phyloP scores from a whole-genome alignment of 2,113 vertebrate species.

The Tragelaphus strepsiceros region DNA sequence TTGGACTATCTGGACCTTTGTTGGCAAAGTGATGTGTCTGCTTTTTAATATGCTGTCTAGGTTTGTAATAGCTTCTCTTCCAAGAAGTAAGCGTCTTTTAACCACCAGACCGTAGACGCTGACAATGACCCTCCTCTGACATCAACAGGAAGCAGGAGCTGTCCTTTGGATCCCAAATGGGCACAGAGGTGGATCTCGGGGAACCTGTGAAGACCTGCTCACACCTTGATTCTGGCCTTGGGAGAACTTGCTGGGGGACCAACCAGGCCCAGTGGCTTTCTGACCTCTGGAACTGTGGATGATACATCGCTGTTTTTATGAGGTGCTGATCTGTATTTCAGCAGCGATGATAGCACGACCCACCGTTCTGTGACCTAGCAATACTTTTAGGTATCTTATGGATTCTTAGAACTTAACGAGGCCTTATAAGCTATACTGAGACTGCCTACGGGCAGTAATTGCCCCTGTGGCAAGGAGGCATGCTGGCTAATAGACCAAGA shows the following conservation, averaged over 20 bases:
- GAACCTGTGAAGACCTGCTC: not conserved
- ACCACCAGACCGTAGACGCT: too few relatives aligned
- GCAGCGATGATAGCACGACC: fast-evolving
- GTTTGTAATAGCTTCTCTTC: not conserved
- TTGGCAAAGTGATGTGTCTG: not conserved
- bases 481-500: fast-evolving
- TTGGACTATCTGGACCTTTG: not conserved
- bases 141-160: not conserved
- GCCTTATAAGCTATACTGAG: not conserved
- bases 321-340: not conserved
- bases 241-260: not conserved
- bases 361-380: fast-evolving
- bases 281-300: not conserved
- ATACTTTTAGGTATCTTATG: fast-evolving
- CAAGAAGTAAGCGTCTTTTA: not conserved
- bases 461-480: fast-evolving
- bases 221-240: not conserved
- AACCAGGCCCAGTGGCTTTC: not conserved
- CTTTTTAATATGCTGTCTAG: not conserved
- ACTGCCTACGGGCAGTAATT: fast-evolving
- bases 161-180: too few relatives aligned
- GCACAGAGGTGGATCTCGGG: fast-evolving
- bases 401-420: not conserved
- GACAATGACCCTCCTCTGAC: too few relatives aligned
- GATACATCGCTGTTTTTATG: not conserved